Percentiles rank a stretch among this genome's conserved stretches.
Conservation (phyloP, 1,140 invertebrate species). For the Drosophila ananassae region DNA sequence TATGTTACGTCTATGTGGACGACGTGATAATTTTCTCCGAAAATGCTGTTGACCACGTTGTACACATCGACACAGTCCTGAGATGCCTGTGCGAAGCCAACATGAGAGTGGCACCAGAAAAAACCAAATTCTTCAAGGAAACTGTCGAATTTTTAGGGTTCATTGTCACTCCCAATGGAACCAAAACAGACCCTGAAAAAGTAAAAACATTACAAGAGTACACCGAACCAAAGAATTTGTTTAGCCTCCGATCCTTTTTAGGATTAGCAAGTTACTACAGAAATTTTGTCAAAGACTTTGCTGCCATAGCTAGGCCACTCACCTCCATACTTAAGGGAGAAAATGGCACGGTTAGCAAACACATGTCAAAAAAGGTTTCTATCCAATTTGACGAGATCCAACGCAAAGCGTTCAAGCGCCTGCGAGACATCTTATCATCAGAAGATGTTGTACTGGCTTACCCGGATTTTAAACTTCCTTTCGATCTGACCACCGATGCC, state of each 20-base stretch:
- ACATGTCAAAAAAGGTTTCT: conserved; percentile 9
- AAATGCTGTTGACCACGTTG: conserved; percentile 15
- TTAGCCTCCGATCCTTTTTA: conserved; percentile 10
- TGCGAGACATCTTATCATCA: conserved; percentile 38
- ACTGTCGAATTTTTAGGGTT: conserved; percentile 22
- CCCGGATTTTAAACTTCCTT: conserved; percentile 32
- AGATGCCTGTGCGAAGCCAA: conserved; percentile 9
- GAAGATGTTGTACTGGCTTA: conserved; percentile 28
- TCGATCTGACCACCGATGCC: conserved; percentile 41
- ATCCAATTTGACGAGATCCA: conserved; percentile 15
- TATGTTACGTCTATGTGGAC: conserved; percentile 40
- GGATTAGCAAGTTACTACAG: conserved; percentile 14
- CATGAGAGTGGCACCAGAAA: conserved; percentile 1
- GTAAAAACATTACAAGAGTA: conserved; percentile 17
- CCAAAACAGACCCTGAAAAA: conserved; percentile 12
- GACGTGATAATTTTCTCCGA: conserved; percentile 23
- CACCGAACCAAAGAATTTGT: conserved; percentile 4
- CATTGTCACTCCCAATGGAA: conserved; percentile 9
- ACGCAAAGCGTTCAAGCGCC: not conserved
- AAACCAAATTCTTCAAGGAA: conserved; percentile 17
- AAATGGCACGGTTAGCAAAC: conserved; percentile 12
- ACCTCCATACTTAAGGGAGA: conserved; percentile 14
- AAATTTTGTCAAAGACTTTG: conserved; percentile 18
- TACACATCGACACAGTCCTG: conserved; percentile 23
- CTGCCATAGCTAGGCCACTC: conserved; percentile 19